Conservation (phyloP, 2,888 invertebrate genomes). For the Notodonta ziczac region DNA sequence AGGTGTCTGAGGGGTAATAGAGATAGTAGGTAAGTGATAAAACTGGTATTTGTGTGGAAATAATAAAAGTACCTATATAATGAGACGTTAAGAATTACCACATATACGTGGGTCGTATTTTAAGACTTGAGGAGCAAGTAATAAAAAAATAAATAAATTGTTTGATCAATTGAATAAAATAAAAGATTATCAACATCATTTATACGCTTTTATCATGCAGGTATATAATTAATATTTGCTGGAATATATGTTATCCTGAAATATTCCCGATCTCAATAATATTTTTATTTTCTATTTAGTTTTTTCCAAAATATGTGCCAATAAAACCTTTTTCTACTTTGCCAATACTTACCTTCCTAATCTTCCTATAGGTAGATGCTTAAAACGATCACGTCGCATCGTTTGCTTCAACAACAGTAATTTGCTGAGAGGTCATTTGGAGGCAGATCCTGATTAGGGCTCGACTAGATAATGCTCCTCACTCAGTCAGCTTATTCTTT, state of each 20-base stretch:
- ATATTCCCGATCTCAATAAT: no score
- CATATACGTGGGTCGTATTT: background rate
- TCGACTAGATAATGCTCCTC: slow-evolving; percentile 54
- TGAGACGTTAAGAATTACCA: background rate
- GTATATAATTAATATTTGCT: no score
- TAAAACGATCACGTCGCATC: slow-evolving; percentile 3
- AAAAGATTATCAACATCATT: no score
- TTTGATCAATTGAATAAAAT: no score
- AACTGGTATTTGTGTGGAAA: background rate
- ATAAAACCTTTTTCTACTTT: no score
- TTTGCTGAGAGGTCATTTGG: slow-evolving; percentile 52
- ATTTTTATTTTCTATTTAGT: no score
- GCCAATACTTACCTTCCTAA: background rate
- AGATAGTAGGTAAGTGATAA: slow-evolving; percentile 1
- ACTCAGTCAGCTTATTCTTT: slow-evolving; percentile 35
- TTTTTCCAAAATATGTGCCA: no score
- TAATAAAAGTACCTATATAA: background rate
- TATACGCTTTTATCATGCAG: no score
- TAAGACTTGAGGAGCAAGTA: no score
- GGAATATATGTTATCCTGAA: no score
- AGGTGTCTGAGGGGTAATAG: background rate
- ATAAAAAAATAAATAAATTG: no score
- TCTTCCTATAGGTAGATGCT: background rate
- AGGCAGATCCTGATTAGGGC: slow-evolving; percentile 53
- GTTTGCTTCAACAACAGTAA: slow-evolving; percentile 53